Conservation (phyloP, 2,888 invertebrate genomes). For the Chesias legatella region DNA sequence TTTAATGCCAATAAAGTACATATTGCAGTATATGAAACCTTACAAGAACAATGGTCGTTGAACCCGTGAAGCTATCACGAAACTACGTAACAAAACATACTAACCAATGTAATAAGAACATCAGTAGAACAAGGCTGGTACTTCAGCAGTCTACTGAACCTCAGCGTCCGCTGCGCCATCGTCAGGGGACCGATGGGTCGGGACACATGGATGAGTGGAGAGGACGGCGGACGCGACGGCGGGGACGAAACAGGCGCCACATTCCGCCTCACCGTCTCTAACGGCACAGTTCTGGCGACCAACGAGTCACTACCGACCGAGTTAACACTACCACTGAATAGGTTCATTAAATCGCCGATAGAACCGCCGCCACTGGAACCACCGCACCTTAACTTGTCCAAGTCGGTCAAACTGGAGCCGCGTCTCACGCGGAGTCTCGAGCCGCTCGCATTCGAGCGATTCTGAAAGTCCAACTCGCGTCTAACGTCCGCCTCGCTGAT, state of each 20-base stretch:
- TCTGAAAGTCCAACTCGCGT: slow-evolving; percentile 80
- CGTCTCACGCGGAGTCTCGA: slow-evolving; percentile 82
- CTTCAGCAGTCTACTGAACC: slow-evolving; percentile 84
- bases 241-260: slow-evolving; percentile 71
- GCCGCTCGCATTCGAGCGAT: slow-evolving; percentile 63
- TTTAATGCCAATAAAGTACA: slow-evolving; percentile 13
- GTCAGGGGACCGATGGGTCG: slow-evolving; percentile 80
- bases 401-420: slow-evolving; percentile 86
- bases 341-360: slow-evolving; percentile 90
- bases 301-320: slow-evolving; percentile 86
- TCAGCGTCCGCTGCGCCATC: slow-evolving; percentile 84
- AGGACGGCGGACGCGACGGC: slow-evolving; percentile 59
- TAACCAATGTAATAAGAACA: slow-evolving; percentile 66
- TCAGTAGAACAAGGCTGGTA: slow-evolving; percentile 82
- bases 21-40: slow-evolving; percentile 23
- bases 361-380: slow-evolving; percentile 80
- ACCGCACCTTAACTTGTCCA: slow-evolving; percentile 82
- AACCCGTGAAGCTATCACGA: too few species aligned
- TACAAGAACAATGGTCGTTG: slow-evolving; percentile 19
- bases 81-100: slow-evolving; percentile 34
- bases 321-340: slow-evolving; percentile 85
- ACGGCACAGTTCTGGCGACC: slow-evolving; percentile 85
- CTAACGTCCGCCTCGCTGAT: slow-evolving; percentile 71
- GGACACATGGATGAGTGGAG: slow-evolving; percentile 66
- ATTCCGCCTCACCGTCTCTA: slow-evolving; percentile 83